Evolutionary conservation across 2,888 invertebrate species (phyloP), one percentile per base, ranked within the genome.

Genomic region (Ceraclea dissimilis): DNA sequence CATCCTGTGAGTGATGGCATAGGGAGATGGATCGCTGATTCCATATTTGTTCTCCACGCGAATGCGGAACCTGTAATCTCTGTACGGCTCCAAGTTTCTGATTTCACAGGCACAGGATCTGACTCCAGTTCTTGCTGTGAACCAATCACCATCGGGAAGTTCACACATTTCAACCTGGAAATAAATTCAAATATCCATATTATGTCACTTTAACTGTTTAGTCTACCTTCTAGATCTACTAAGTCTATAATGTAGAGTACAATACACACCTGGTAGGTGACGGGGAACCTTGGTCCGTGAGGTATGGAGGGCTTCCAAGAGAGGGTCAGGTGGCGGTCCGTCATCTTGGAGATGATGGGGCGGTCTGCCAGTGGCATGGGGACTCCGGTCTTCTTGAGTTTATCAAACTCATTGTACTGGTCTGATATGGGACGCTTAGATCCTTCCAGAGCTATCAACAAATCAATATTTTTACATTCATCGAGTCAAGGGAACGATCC

Each of bases 21-120:
- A 89, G 1, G 96, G 95, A 56, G 95, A 95, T 0, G 98, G 97
- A 69, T 98, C 97, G 72, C 94, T 94, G 63, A 95, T 85, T 46
- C 98, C 98, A 70, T 90, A 93, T 70, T 93, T 91, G 75, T 98
- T 99, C 70, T 97, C 96, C 2, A 98, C 98, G 34, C 96, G 82
- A 39, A 98, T 85, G 59, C 99, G 82, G 79, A 97, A 95, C 71
- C 90, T 88, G 75, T 99, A 99, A 73, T 97, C 96, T 62, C 90
- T 82, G 77, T 92, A 91, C 1, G 97, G 94, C 67, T 92, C 88
- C 62, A 98, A 75, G 71, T 93, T 91, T 62, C 88, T 81, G 58
- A 96, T 87, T 68, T 94, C 93, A 71, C 92, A 93, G 33, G 85
- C 88, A 69, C 93, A 93, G 62, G 91, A 91, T 60, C 93, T 84